Percentiles rank a stretch among this genome's conserved stretches.
phyloP scores from a whole-genome alignment of 1,140 invertebrate species.

The Drosophila santomea region DNA sequence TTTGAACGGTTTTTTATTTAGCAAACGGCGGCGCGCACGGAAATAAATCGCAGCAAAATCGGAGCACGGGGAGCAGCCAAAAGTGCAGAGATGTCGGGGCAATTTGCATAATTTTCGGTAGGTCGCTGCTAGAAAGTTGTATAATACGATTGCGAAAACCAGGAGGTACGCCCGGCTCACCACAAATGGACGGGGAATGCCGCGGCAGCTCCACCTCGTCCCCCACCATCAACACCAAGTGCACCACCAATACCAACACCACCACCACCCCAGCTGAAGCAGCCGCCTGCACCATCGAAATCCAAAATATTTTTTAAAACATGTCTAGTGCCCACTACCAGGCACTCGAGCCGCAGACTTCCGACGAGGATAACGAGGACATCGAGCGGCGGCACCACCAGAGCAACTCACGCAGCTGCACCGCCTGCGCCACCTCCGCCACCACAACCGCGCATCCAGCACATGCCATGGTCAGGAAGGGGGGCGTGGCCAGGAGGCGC shows the following conservation, averaged over 20 bases:
- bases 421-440: background rate
- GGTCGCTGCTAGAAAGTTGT: slow-evolving; percentile 49
- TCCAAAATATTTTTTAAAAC: slow-evolving; percentile 11
- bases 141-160: slow-evolving; percentile 35
- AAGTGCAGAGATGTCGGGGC: slow-evolving; percentile 26
- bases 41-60: slow-evolving; percentile 14
- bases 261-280: slow-evolving; percentile 17
- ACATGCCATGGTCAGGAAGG: slow-evolving; percentile 26
- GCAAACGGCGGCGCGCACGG: slow-evolving; percentile 9
- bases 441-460: background rate
- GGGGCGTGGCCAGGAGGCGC: slow-evolving; percentile 32
- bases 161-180: slow-evolving; percentile 11
- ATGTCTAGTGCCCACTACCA: slow-evolving; percentile 76
- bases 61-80: slow-evolving; percentile 8
- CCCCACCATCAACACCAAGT: background rate
- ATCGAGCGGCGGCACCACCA: slow-evolving; percentile 34
- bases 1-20: slow-evolving; percentile 16
- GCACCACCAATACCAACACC: background rate
- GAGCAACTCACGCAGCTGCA: slow-evolving; percentile 20
- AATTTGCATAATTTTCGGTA: slow-evolving; percentile 55
- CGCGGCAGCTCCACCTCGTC: slow-evolving; percentile 7
- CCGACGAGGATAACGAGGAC: slow-evolving; percentile 50
- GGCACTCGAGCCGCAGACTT: slow-evolving; percentile 54
- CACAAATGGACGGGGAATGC: slow-evolving; percentile 58
- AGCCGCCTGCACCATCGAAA: background rate